Base-by-base conservation (phyloP, 2,797 vertebrate genomes). In the Labroides dimidiatus region DNA sequence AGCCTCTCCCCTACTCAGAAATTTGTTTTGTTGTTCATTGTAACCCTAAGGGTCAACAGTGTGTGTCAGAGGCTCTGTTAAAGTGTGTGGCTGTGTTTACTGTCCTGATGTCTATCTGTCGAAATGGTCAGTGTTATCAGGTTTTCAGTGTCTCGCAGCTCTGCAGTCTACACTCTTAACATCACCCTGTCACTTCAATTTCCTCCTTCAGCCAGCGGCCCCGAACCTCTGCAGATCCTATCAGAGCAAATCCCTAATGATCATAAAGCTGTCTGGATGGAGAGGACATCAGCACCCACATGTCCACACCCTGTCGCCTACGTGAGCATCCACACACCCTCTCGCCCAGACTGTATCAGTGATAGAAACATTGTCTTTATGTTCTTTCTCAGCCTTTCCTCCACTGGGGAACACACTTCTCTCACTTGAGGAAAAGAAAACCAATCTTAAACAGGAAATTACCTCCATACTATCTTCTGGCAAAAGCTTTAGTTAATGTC, bases 401-500 rank as follows among this genome's bases (percentile, higher is more conserved):
- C 53, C 9, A 0, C 42, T 51, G 50, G 64, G 56, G 69, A 82
- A 84, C 80, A 65, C 51, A 50, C 51, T 72, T 74, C 16, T 57
- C 61, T 59, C 67, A 75, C 48, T 67, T 16, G 50, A 16, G 36
- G 66, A 81, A 85, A 79, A 75, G 49, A 64, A 87, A 82, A 77
- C 68, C 86, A 88, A 81, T 89, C 88, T 87, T 77, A 82, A 62
- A 42, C 76, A 72, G 86, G 75, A 87, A 90, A 90, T 90, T 76
- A 86, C 79, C 63, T 88, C 66, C 73, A 81, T 81, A 58, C 75
- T 74, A 65, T 87, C 77, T 82, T 69, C 70, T 74, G 66, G 81
- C 69, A 77, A 86, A 85, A 77, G 80, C 78, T 82, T 91, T 86
- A 81, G 78, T 81, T 90, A 87, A 90, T 85, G 84, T 84, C 81